Percentiles rank a stretch among this genome's conserved stretches.
Evolutionary conservation across 2,797 vertebrate species (phyloP).

Genomic region (Steatocranus sp.): DNA sequence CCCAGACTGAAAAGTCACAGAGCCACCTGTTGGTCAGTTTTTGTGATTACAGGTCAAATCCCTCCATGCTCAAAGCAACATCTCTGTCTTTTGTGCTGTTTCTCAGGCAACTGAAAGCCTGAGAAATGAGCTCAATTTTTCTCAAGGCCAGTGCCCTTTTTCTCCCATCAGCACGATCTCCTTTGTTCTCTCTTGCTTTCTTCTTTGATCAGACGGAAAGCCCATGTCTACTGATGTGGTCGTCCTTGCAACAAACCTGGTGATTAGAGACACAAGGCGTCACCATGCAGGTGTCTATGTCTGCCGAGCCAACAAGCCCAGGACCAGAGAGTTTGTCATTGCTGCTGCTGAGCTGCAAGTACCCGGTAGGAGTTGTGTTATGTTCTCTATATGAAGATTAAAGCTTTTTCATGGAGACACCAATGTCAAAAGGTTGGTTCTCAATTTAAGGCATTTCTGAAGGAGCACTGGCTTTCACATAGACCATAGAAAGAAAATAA

Average conservation of each 20-base stretch:
- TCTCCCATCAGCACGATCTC: background rate
- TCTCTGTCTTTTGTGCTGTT: slow-evolving; percentile 1
- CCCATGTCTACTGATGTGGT: slow-evolving; percentile 91
- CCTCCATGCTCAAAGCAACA: background rate
- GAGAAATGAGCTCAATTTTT: background rate
- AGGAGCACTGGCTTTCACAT: background rate
- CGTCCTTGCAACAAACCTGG: slow-evolving; percentile 89
- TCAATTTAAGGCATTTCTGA: background rate
- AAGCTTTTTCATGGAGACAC: background rate
- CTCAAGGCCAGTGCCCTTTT: background rate
- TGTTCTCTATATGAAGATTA: background rate
- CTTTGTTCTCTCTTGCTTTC: slow-evolving; percentile 7
- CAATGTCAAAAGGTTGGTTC: background rate
- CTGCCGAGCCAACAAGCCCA: slow-evolving; percentile 94
- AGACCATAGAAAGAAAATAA: background rate
- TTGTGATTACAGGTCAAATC: slow-evolving; percentile 21
- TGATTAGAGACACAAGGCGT: slow-evolving; percentile 85
- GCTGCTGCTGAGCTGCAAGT: slow-evolving; percentile 89
- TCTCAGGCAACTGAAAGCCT: slow-evolving; percentile 30
- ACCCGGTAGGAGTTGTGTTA: slow-evolving; percentile 78
- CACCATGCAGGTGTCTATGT: slow-evolving; percentile 91
- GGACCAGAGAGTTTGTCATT: slow-evolving; percentile 87
- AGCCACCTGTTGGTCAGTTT: slow-evolving; percentile 53
- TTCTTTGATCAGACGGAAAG: slow-evolving; percentile 83
- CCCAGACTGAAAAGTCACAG: slow-evolving; percentile 22